Evolutionary conservation across 2,888 invertebrate genomes (phyloP).

Genomic region (Agriopis marginaria): DNA sequence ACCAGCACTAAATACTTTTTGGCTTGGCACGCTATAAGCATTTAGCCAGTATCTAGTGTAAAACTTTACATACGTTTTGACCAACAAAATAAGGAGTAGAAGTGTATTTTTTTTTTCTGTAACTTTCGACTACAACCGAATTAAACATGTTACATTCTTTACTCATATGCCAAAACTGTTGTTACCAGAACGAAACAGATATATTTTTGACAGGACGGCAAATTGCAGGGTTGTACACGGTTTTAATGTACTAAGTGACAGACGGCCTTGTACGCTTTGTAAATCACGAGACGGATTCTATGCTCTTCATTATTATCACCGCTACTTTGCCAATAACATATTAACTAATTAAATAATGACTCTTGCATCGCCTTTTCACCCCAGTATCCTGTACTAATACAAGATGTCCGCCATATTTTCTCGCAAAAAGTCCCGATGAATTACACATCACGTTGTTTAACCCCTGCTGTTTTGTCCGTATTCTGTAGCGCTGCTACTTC

Average conservation of each 20-base stretch:
- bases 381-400: constrained; percentile 22
- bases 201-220: too few species aligned
- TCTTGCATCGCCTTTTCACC: constrained; percentile 13
- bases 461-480: constrained; percentile 38
- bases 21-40: neutral
- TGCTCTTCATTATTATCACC: too few species aligned
- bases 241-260: too few species aligned
- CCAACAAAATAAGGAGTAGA: too few species aligned
- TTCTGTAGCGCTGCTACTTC: constrained; percentile 20
- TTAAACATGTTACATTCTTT: too few species aligned
- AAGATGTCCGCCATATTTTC: constrained; percentile 35
- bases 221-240: too few species aligned
- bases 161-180: too few species aligned
- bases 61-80: neutral
- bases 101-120: too few species aligned
- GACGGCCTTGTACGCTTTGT: too few species aligned
- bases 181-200: too few species aligned
- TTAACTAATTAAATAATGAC: constrained; percentile 21
- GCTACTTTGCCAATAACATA: constrained; percentile 3
- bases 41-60: neutral
- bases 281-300: too few species aligned
- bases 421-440: constrained; percentile 41
- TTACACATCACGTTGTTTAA: constrained; percentile 39
- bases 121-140: too few species aligned
- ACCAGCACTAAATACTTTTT: neutral